Base-by-base conservation (phyloP, 37 sponge, comb jelly and placozoan genomes). In the Haliclona indistincta region DNA sequence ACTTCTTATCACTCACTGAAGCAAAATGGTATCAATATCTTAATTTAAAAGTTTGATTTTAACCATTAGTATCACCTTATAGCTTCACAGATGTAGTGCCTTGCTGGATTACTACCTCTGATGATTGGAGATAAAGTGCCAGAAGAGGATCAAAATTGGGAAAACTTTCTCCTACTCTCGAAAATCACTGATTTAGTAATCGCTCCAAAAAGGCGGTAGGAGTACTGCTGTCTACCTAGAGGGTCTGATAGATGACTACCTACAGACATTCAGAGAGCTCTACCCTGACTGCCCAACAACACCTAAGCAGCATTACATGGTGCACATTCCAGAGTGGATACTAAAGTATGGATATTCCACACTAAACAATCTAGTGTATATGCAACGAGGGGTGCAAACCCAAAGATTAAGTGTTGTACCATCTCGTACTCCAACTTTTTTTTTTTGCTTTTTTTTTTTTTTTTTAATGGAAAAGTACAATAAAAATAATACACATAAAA, bases 31-130 rank as follows among this genome's bases (percentile, higher is more conserved):
- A n/a, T n/a, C n/a, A n/a, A n/a, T n/a, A n/a, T n/a, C n/a, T n/a
- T n/a, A n/a, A n/a, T n/a, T n/a, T n/a, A n/a, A n/a, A n/a, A n/a
- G n/a, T n/a, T n/a, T n/a, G n/a, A n/a, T n/a, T n/a, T n/a, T n/a
- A n/a, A n/a, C n/a, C n/a, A n/a, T n/a, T n/a, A n/a, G n/a, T n/a
- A n/a, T n/a, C n/a, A n/a, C n/a, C n/a, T n/a, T 43, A 36, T 62
- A 84, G 91, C 91, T 45, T 34, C 78, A 3, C 74, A 91, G 65
- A 72, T 86, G 74, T 91, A 87, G 82, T 81, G 87, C 64, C 65
- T 91, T 13, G 83, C 68, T 20, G 29, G 86, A 36, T 44, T 67
- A 30, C 73, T 85, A 2, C 91, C 91, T 19, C 45, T 91, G 5
- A 1, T 91, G 32, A 56, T 91, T 68, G 86, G 91, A 1, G 70